Evolutionary conservation across 2,797 vertebrate species (phyloP).

Genomic region (Mus spretus): DNA sequence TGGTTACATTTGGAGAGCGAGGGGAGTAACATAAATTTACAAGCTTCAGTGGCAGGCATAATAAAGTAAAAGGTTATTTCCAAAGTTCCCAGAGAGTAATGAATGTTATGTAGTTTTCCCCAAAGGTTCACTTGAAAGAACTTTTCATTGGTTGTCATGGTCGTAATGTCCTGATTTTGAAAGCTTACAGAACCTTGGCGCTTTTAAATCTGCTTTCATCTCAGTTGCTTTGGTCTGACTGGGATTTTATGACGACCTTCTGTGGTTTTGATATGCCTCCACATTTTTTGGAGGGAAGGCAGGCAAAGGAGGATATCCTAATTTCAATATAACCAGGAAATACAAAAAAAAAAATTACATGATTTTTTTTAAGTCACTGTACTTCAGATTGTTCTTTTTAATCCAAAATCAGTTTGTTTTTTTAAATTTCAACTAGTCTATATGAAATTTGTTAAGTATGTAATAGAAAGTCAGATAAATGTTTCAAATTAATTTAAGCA

Average conservation of each 20-base stretch:
- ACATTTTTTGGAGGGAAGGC: constrained; percentile 49
- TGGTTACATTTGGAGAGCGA: constrained; percentile 60
- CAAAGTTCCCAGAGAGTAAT: constrained; percentile 76
- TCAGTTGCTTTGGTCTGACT: constrained; percentile 85
- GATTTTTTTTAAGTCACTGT: constrained; percentile 71
- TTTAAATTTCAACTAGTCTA: constrained; percentile 34
- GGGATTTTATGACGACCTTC: constrained; percentile 80
- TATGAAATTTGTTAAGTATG: constrained; percentile 66
- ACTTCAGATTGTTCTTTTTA: constrained; percentile 83
- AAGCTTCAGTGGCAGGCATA: constrained; percentile 79
- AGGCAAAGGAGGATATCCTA: constrained; percentile 76
- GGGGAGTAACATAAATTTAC: constrained; percentile 78
- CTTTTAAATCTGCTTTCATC: constrained; percentile 87
- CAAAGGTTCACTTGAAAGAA: constrained; percentile 87
- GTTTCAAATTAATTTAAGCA: constrained; percentile 76
- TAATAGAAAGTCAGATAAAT: constrained; percentile 77
- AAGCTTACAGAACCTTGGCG: constrained; percentile 83
- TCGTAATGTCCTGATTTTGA: constrained; percentile 87
- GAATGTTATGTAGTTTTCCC: constrained; percentile 76
- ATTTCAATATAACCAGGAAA: constrained; percentile 77
- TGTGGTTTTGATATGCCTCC: constrained; percentile 86
- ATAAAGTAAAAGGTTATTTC: constrained; percentile 84
- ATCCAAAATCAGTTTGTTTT: not conserved
- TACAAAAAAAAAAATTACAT: constrained; percentile 69
- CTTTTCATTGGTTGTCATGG: constrained; percentile 84